phyloP scores from a whole-genome alignment of 2,113 vertebrate species.

The Lepisosteus osseus region DNA sequence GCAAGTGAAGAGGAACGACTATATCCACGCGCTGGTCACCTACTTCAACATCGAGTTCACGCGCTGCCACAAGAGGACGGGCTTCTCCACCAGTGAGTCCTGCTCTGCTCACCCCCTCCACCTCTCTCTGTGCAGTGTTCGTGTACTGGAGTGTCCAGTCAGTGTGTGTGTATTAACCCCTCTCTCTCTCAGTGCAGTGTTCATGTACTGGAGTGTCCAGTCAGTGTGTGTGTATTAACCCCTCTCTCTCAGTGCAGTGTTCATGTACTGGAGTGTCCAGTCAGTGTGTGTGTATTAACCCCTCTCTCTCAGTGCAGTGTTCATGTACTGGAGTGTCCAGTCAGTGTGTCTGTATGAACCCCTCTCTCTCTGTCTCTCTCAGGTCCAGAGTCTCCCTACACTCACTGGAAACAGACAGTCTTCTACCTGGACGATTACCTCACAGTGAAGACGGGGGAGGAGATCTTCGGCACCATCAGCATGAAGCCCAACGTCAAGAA shows the following conservation, averaged over 20 bases:
- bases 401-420: conserved; percentile 93
- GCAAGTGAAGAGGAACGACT: conserved; percentile 88
- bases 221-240: neutral
- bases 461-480: conserved; percentile 87
- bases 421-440: conserved; percentile 93
- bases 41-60: conserved; percentile 96
- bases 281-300: no score
- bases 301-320: no score
- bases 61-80: conserved; percentile 88
- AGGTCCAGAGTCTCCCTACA: conserved; percentile 91
- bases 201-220: neutral
- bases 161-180: neutral
- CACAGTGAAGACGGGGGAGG: conserved; percentile 89
- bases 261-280: no score
- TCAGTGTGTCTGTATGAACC: no score
- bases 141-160: neutral
- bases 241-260: no score
- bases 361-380: neutral
- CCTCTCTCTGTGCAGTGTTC: neutral
- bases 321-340: no score
- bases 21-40: conserved; percentile 86
- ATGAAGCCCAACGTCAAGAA: conserved; percentile 93
- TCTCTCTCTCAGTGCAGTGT: no score
- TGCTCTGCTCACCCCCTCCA: neutral
- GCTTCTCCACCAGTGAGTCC: conserved; percentile 88